Percentiles rank a stretch among this genome's conserved stretches.
phyloP scores from a whole-genome alignment of 2,888 invertebrate genomes.

The Cataglyphis altisquamis region DNA sequence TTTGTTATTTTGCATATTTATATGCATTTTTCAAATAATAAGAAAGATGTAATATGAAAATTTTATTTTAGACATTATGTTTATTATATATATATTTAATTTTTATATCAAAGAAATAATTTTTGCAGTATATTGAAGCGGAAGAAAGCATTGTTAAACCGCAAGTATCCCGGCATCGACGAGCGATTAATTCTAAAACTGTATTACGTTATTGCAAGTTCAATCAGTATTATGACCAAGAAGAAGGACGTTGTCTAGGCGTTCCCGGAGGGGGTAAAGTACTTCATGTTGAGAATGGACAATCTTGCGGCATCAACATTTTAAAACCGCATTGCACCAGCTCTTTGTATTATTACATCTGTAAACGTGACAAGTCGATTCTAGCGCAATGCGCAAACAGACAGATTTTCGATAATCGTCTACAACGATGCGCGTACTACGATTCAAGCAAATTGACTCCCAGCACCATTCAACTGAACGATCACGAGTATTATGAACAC shows the following conservation, averaged over 20 bases:
- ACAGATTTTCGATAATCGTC: constrained; percentile 78
- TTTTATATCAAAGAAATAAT: neutral
- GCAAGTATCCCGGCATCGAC: constrained; percentile 18
- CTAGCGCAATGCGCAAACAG: constrained; percentile 81
- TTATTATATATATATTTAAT: neutral
- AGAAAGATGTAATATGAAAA: constrained; percentile 35
- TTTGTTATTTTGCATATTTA: neutral
- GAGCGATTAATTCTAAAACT: neutral
- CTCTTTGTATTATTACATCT: constrained; percentile 86
- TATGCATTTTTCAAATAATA: neutral
- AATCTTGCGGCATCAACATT: constrained; percentile 75
- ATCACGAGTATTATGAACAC: constrained; percentile 73
- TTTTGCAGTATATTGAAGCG: constrained; percentile 10
- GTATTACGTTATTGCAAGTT: constrained; percentile 52
- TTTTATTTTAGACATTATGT: constrained; percentile 3
- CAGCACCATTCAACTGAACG: constrained; percentile 32
- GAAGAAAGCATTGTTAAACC: neutral
- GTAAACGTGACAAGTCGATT: constrained; percentile 84
- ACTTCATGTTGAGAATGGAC: constrained; percentile 50
- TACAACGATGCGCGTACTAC: constrained; percentile 70
- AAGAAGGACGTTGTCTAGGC: constrained; percentile 78
- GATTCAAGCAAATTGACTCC: neutral
- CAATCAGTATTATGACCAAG: constrained; percentile 82
- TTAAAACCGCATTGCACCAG: constrained; percentile 85
- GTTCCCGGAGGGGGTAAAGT: constrained; percentile 85